Evolutionary conservation across 1,140 invertebrate species (phyloP).

Genomic region (Caerostris extrusa): DNA sequence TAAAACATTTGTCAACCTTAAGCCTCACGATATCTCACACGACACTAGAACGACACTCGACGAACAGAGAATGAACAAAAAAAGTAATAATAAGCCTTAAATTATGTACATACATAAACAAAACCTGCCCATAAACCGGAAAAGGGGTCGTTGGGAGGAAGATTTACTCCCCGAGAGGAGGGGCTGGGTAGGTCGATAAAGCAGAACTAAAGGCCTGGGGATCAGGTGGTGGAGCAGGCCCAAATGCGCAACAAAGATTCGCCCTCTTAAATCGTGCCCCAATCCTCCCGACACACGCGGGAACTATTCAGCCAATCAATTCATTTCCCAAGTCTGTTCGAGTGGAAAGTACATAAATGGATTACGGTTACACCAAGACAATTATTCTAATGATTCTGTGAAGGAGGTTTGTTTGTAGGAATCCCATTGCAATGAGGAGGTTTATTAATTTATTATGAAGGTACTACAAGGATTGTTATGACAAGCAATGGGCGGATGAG

Average conservation of each 20-base stretch:
- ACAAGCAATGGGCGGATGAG: no score
- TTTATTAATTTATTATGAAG: no score
- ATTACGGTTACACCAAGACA: no score
- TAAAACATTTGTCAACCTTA: no score
- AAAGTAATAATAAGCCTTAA: background rate
- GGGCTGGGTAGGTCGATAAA: constrained; percentile 36
- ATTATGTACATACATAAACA: background rate
- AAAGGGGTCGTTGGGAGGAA: background rate
- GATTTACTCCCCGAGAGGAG: background rate
- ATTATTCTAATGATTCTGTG: no score
- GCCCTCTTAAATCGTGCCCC: background rate
- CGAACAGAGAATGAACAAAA: background rate
- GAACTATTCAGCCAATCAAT: constrained; percentile 16
- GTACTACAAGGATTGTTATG: no score
- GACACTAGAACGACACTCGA: no score
- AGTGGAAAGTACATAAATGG: no score
- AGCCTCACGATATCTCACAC: no score
- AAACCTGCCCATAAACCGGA: background rate
- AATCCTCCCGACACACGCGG: background rate
- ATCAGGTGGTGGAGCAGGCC: constrained; percentile 64
- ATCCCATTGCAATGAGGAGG: no score
- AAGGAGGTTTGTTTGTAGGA: no score
- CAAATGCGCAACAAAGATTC: constrained; percentile 8
- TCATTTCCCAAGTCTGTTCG: background rate
- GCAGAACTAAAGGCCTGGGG: constrained; percentile 52